Base-by-base conservation (phyloP, 2,888 invertebrate genomes). In the Teleiodes luculella region DNA sequence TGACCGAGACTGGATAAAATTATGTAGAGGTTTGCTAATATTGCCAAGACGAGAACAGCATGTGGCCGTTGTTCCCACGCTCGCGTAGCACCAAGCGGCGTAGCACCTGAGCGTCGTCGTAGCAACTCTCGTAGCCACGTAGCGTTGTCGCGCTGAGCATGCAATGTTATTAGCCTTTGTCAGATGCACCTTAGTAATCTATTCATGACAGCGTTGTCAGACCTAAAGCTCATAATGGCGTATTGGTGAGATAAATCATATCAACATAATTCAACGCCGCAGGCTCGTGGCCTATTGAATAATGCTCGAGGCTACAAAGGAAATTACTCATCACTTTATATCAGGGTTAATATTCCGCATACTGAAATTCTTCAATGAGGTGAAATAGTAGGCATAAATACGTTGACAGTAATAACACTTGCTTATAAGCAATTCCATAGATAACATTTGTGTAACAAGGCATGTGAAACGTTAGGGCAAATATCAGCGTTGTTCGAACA, bases 11-110 rank as follows among this genome's bases (percentile, higher is more conserved):
- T 76, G 76, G 79, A 77, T 78, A 75, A 78, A 80, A 80, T 80
- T 80, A 83, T 80, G 76, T 78, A 74, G 67, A 72, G 65, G 70
- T 70, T 67, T 70, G 69, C 72, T 77, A 77, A 82, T 80, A 80
- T 78, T 70, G 68, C 77, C 64, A 68, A 73, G 72, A 77, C 66
- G 69, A 73, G 70, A 68, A 58, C 72, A 60, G 68, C 80, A 74
- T 70, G 73, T 75, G 79, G 67, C 53, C 52, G 54, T 24, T 37
- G 76, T n/a, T 83, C 82, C 64, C 83, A 83, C 78, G 76, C 43
- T 55, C n/a, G n/a, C n/a, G n/a, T n/a, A n/a, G n/a, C n/a, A n/a
- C 50, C 54, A 39, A 47, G 41, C 56, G 52, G 41, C 62, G 63
- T 60, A 60, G 55, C 63, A 18, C 57, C 56, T 59, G 56, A 60